These are phyloP conservation scores for Tyrophagus putrescentiae DNA, from an alignment of 1,140 invertebrate species.

Conservation along the genomic window DNA sequence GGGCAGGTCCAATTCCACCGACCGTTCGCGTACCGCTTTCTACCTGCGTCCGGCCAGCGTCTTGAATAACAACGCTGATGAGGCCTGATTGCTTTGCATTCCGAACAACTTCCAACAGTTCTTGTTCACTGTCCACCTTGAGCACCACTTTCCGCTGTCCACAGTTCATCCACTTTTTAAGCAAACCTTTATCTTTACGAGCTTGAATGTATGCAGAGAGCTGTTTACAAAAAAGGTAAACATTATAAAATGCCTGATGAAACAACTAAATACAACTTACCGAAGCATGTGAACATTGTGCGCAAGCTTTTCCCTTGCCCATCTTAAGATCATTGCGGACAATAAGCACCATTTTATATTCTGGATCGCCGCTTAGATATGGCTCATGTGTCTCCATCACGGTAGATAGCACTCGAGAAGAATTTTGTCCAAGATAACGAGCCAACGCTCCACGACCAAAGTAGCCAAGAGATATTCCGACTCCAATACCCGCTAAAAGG, in stretches of 20 bases:
- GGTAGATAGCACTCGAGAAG: not conserved
- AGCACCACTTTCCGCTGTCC: slow-evolving; percentile 71
- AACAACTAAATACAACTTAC: slow-evolving; percentile 25
- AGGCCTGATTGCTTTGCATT: slow-evolving; percentile 53
- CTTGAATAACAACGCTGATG: slow-evolving; percentile 54
- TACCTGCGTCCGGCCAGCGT: slow-evolving; percentile 82
- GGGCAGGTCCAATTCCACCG: slow-evolving; percentile 65
- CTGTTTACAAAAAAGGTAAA: slow-evolving; percentile 1
- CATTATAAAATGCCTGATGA: not conserved
- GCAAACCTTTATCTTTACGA: slow-evolving; percentile 42
- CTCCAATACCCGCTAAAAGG: slow-evolving; percentile 9
- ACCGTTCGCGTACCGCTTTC: slow-evolving; percentile 69
- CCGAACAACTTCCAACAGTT: slow-evolving; percentile 42
- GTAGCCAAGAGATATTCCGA: slow-evolving; percentile 3
- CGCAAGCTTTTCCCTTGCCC: slow-evolving; percentile 83
- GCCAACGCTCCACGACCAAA: not conserved
- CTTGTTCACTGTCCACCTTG: slow-evolving; percentile 42
- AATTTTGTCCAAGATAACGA: not conserved
- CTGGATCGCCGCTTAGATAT: slow-evolving; percentile 22
- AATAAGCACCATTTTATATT: slow-evolving; percentile 62
- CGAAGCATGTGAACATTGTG: slow-evolving; percentile 80
- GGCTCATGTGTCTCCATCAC: not conserved
- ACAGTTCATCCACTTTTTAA: slow-evolving; percentile 55
- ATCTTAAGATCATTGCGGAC: slow-evolving; percentile 79
- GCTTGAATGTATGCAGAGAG: slow-evolving; percentile 58